These are phyloP conservation scores for Helicoverpa zea DNA, from an alignment of 1,140 invertebrate genomes.

Conservation along the genomic window DNA sequence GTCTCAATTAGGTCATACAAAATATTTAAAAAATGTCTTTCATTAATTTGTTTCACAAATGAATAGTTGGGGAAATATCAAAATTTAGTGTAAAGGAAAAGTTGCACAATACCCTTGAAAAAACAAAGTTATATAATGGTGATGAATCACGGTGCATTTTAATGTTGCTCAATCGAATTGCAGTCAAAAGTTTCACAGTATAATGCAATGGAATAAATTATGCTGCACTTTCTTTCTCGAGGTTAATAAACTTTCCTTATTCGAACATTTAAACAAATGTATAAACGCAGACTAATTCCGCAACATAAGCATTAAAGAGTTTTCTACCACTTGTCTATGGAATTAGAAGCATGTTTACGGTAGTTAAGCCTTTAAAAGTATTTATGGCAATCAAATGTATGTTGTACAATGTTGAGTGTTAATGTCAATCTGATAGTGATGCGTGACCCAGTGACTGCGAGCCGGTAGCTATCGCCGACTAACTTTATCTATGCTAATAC, in stretches of 20 bases:
- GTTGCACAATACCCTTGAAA: too few species aligned
- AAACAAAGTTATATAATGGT: background rate
- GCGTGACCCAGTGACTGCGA: conserved; percentile 36
- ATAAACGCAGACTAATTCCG: background rate
- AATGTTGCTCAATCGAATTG: background rate
- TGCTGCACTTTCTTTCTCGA: background rate
- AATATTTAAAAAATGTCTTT: too few species aligned
- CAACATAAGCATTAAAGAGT: too few species aligned
- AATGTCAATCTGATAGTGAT: conserved; percentile 31
- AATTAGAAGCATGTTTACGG: too few species aligned
- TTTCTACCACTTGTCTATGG: too few species aligned
- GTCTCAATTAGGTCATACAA: too few species aligned
- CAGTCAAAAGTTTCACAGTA: too few species aligned
- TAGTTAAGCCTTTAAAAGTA: background rate
- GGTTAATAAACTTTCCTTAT: background rate
- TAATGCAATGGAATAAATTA: background rate
- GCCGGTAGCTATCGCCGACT: conserved; percentile 23
- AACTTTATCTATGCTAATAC: conserved; percentile 42
- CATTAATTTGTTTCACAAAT: too few species aligned
- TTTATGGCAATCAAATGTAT: conserved; percentile 5
- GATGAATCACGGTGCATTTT: background rate
- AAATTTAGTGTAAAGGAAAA: too few species aligned
- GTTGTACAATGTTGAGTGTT: conserved; percentile 12
- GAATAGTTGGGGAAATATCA: too few species aligned
- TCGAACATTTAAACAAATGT: background rate